Base-by-base conservation (phyloP, 1,140 invertebrate species). In the Orchesella cincta region DNA sequence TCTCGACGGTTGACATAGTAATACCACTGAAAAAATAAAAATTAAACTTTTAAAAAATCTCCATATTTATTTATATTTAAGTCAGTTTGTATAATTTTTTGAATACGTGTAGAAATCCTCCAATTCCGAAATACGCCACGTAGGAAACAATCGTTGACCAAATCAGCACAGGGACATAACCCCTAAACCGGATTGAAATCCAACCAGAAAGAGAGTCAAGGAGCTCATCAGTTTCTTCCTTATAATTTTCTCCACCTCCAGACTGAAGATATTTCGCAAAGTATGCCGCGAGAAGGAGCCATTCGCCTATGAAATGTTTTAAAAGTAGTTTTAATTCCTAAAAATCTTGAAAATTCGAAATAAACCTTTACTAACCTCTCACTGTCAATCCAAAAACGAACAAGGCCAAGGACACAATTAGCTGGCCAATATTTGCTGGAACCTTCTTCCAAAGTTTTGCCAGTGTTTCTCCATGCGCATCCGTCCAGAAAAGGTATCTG, bases 31-130 rank as follows among this genome's bases (percentile, higher is more conserved):
- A 78, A 75, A 54, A 16, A 31, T 31, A 67, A n/a, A 80, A 76
- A 71, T 14, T 74, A 74, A 52, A 74, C 29, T 23, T 86, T 79
- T 57, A 78, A n/a, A n/a, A n/a, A n/a, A n/a, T n/a, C n/a, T 3
- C 5, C 5, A 39, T 28, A 76, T 35, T 73, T 62, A 36, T 31
- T 72, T 51, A 23, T 29, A 72, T 2, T 5, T 16, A 78, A 62
- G 73, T 39, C 33, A 18, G 62, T 31, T 73, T 73, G 39, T n/a
- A 71, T 26, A 39, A 75, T 62, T 12, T 3, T 73, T 51, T 34
- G 23, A 71, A 70, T 86, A 91, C 90, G 83, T 91, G 90, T 76
- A 91, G 85, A 83, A 90, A 91, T 81, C 90, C 89, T 75, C 89
- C 89, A 12, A 91, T 84, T 20, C 84, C 64, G 76, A 90, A 89